Percentiles rank a stretch among this genome's conserved stretches.
phyloP scores from a whole-genome alignment of 2,113 vertebrate genomes.

The Pomatostomus ruficeps region DNA sequence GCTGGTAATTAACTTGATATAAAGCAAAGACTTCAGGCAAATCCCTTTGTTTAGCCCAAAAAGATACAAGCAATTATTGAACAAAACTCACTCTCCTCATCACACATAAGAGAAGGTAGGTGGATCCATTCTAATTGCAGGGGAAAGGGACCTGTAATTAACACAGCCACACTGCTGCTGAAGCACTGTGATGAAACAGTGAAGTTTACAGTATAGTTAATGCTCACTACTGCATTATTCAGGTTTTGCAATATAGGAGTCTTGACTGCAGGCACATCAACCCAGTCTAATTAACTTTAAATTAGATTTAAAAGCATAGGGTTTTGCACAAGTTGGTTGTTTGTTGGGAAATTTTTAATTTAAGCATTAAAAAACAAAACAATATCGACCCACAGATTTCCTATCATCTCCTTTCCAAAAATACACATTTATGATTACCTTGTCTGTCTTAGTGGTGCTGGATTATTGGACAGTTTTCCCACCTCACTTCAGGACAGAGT shows the following conservation, averaged over 20 bases:
- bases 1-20: background rate
- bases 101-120: background rate
- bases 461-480: background rate
- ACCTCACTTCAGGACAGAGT: conserved; percentile 23
- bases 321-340: background rate
- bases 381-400: background rate
- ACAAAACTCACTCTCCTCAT: background rate
- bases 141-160: background rate
- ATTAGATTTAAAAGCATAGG: background rate
- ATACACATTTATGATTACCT: background rate
- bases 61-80: background rate
- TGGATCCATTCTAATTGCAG: background rate
- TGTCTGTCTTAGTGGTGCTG: background rate
- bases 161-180: background rate
- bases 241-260: background rate
- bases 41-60: background rate
- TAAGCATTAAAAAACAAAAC: background rate
- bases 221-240: background rate
- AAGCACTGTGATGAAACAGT: background rate
- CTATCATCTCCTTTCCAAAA: background rate
- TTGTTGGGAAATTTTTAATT: background rate
- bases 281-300: background rate
- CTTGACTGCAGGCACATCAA: background rate
- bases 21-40: background rate
- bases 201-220: background rate